These are phyloP conservation scores for Dusona sp. DNA, from an alignment of 2,888 invertebrate genomes.

Conservation along the genomic window DNA sequence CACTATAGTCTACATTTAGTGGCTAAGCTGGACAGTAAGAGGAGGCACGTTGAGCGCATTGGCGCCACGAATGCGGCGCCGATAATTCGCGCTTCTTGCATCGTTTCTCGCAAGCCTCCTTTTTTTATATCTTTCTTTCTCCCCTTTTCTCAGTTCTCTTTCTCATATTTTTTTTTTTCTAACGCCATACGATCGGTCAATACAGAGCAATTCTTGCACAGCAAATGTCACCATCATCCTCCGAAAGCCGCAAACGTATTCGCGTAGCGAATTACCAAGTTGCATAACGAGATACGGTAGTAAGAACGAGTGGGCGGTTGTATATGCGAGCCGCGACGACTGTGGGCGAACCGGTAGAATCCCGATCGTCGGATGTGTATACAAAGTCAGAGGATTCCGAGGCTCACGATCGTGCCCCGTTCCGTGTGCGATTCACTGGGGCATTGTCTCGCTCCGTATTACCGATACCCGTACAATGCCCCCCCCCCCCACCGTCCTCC, in stretches of 20 bases:
- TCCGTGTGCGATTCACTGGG: slow-evolving; percentile 55
- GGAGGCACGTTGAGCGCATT: slow-evolving; percentile 43
- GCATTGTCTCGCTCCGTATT: slow-evolving; percentile 61
- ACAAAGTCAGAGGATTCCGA: slow-evolving; percentile 16
- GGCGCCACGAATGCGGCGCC: slow-evolving; percentile 63
- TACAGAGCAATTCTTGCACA: background rate
- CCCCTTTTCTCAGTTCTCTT: background rate
- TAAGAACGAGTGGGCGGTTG: slow-evolving; percentile 35
- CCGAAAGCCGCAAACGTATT: slow-evolving; percentile 29
- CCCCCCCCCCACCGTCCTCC: background rate
- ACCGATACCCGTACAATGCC: slow-evolving; percentile 9
- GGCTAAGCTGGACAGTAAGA: slow-evolving; percentile 5
- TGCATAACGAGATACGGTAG: slow-evolving; percentile 49
- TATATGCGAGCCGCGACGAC: slow-evolving; percentile 9
- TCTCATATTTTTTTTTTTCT: background rate
- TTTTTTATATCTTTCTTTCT: background rate
- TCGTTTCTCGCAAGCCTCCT: slow-evolving; percentile 1
- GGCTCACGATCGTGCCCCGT: slow-evolving; percentile 23
- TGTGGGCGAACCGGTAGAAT: slow-evolving; percentile 55
- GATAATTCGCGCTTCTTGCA: background rate
- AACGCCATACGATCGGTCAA: slow-evolving; percentile 3
- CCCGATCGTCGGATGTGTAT: slow-evolving; percentile 33
- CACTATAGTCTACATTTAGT: slow-evolving; percentile 47
- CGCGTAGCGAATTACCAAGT: slow-evolving; percentile 43
- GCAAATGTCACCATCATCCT: slow-evolving; percentile 2